Percentiles rank a stretch among this genome's conserved stretches.
These are phyloP conservation scores for Probaryconus sp. DNA, from an alignment of 1,140 invertebrate genomes.

Conservation along the genomic window DNA sequence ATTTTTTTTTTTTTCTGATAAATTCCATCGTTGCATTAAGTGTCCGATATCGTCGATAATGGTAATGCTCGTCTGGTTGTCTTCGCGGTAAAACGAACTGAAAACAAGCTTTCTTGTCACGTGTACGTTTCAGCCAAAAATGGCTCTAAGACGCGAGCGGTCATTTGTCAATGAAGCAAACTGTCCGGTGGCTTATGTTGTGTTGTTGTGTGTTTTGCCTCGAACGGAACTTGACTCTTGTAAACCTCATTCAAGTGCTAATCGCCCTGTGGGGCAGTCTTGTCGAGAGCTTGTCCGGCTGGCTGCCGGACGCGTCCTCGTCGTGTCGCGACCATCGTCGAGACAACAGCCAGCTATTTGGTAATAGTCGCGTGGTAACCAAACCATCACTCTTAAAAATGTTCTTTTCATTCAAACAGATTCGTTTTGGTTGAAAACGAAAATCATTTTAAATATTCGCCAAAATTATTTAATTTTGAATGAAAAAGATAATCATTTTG, in stretches of 20 bases:
- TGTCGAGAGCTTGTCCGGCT: slow-evolving; percentile 38
- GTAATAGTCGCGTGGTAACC: no score
- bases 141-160: slow-evolving; percentile 40
- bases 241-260: slow-evolving; percentile 54
- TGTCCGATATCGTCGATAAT: slow-evolving; percentile 4
- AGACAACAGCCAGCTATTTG: slow-evolving; percentile 60
- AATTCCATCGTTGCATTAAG: no score
- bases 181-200: slow-evolving; percentile 32
- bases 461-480: no score
- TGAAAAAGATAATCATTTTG: no score
- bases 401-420: no score
- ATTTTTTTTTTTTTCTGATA: no score
- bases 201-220: slow-evolving; percentile 42
- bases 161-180: slow-evolving; percentile 48
- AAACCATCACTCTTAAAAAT: no score
- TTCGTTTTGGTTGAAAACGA: no score
- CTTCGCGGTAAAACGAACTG: slow-evolving; percentile 35
- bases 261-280: slow-evolving; percentile 50
- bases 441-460: no score
- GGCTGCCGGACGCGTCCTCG: slow-evolving; percentile 28
- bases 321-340: slow-evolving; percentile 54
- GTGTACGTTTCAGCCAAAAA: slow-evolving; percentile 41
- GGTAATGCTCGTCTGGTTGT: no score
- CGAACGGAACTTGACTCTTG: slow-evolving; percentile 45
- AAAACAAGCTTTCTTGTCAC: slow-evolving; percentile 43